Evolutionary conservation across 2,888 invertebrate genomes (phyloP).

Genomic region (Beris chalybata): DNA sequence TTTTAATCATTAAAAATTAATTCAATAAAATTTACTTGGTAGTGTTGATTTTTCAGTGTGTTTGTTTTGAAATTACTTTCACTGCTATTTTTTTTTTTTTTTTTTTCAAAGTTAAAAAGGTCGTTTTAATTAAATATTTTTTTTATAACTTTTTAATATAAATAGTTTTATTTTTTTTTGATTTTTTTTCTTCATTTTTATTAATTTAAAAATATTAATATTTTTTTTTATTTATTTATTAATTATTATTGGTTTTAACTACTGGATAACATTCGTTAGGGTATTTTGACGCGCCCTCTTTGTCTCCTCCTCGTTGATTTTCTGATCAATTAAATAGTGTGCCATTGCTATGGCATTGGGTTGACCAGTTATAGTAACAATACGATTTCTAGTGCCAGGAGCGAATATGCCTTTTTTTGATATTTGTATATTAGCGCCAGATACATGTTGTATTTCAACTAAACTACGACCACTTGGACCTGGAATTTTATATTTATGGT

Average conservation of each 20-base stretch:
- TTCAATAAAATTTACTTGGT: conserved; percentile 1
- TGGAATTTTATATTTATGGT: conserved; percentile 51
- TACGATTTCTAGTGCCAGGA: conserved; percentile 95
- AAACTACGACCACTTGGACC: conserved; percentile 94
- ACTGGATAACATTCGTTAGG: conserved; percentile 61
- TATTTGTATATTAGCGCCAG: conserved; percentile 97
- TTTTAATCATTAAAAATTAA: background rate
- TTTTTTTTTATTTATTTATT: too few relatives aligned
- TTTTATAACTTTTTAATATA: conserved; percentile 5
- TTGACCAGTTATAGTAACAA: conserved; percentile 93
- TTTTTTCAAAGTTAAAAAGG: background rate
- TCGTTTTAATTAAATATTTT: background rate
- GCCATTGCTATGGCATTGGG: conserved; percentile 87
- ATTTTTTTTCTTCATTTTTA: conserved; percentile 7
- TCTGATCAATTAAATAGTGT: conserved; percentile 94
- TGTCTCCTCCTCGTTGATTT: conserved; percentile 93
- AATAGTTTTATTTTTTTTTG: conserved; percentile 1
- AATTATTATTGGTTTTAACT: conserved; percentile 35
- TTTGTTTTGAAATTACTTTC: background rate
- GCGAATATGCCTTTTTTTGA: conserved; percentile 98
- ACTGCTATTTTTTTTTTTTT: background rate
- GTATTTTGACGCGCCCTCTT: conserved; percentile 91
- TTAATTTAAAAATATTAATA: conserved; percentile 11
- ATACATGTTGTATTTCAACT: conserved; percentile 95
- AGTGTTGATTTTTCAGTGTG: background rate